Percentiles rank a stretch among this genome's conserved stretches.
phyloP scores from a whole-genome alignment of 2,888 invertebrate genomes.

The Sylvicola cinctus region DNA sequence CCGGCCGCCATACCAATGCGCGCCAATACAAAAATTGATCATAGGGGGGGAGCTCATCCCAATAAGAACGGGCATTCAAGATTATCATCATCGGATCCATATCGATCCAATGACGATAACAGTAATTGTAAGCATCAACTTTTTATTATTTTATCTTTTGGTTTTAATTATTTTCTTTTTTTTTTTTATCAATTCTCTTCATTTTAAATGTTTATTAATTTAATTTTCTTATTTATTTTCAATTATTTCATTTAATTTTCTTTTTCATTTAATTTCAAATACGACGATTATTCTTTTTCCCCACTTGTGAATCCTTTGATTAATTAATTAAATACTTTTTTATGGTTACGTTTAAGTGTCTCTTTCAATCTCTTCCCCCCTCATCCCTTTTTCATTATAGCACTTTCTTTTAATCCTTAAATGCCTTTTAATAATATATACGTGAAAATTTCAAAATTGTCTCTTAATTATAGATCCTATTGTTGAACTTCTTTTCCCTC shows the following conservation, averaged over 20 bases:
- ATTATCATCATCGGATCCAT: slow-evolving; percentile 30
- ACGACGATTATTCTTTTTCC: no score
- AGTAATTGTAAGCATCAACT: slow-evolving; percentile 28
- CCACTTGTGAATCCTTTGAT: no score
- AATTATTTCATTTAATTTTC: slow-evolving; percentile 1
- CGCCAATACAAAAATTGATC: slow-evolving; percentile 28
- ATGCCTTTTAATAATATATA: no score
- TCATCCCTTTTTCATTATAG: neutral
- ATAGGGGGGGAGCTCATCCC: slow-evolving; percentile 30
- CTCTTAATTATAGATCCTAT: no score
- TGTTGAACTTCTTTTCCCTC: no score
- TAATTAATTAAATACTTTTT: no score
- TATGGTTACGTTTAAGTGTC: no score
- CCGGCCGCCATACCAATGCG: slow-evolving; percentile 28
- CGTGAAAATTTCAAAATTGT: no score
- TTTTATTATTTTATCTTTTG: slow-evolving; percentile 4
- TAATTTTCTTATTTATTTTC: slow-evolving; percentile 2
- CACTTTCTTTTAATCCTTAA: no score
- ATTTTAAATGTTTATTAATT: slow-evolving; percentile 4
- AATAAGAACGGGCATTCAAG: slow-evolving; percentile 29
- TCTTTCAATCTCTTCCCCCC: no score
- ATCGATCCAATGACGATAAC: slow-evolving; percentile 29
- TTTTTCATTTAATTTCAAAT: no score
- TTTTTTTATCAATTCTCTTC: slow-evolving; percentile 3
- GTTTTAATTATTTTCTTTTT: slow-evolving; percentile 1